phyloP scores from a whole-genome alignment of 2,888 invertebrate species.

The Frankliniella intonsa region DNA sequence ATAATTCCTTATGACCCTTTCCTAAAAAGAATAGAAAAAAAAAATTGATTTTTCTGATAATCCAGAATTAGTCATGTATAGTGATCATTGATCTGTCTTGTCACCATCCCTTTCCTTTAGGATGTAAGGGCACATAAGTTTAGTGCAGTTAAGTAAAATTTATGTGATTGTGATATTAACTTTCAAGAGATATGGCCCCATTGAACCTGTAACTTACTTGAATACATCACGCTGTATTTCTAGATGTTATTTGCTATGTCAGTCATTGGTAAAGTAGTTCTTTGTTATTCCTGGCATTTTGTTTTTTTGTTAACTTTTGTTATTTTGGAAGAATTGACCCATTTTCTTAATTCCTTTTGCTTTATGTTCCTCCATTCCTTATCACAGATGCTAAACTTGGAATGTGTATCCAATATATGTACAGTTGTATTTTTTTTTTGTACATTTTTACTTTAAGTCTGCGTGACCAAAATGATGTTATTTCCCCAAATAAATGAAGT shows the following conservation, averaged over 20 bases:
- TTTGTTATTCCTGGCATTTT: background rate
- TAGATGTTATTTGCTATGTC: background rate
- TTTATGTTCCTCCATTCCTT: background rate
- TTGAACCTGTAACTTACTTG: background rate
- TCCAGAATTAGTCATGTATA: constrained; percentile 25
- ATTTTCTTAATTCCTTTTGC: background rate
- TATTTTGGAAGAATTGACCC: background rate
- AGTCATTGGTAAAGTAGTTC: no score
- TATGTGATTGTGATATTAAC: constrained; percentile 4
- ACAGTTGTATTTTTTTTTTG: background rate
- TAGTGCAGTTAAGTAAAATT: background rate
- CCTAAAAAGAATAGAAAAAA: background rate
- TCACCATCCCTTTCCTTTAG: background rate
- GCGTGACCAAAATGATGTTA: background rate
- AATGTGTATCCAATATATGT: background rate
- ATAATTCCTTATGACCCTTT: background rate
- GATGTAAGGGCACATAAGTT: background rate
- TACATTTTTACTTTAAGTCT: background rate
- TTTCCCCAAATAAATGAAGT: background rate
- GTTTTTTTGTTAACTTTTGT: background rate
- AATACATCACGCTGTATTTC: constrained; percentile 3
- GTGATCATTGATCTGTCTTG: background rate
- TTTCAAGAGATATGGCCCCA: background rate
- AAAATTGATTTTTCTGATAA: background rate
- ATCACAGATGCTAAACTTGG: background rate